A percentile compares a stretch with the other conserved stretches of the same genome.
These are phyloP conservation scores for Itoplectis maculator DNA, from an alignment of 2,888 invertebrate species.

Conservation along the genomic window DNA sequence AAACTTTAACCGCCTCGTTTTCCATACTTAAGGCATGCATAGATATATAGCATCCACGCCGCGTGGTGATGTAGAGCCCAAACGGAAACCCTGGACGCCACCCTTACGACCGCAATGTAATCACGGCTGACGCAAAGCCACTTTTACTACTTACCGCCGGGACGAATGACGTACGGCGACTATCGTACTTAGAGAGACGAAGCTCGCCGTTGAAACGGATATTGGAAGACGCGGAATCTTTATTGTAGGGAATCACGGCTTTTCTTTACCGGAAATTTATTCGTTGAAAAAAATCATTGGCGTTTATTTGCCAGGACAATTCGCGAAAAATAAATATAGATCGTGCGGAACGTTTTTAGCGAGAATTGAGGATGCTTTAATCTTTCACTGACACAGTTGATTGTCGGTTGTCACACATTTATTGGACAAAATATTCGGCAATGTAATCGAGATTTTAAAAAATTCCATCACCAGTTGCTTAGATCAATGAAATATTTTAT, in stretches of 20 bases:
- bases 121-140: conserved; percentile 39
- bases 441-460: no score
- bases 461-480: no score
- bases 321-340: no score
- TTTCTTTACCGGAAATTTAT: neutral
- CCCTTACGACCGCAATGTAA: conserved; percentile 27
- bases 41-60: conserved; percentile 6
- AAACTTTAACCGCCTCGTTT: conserved; percentile 49
- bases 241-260: neutral
- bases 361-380: no score
- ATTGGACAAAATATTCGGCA: no score
- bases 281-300: neutral
- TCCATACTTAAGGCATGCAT: conserved; percentile 23
- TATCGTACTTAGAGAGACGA: neutral
- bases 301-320: neutral
- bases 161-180: neutral
- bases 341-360: no score
- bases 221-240: conserved; percentile 1
- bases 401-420: no score
- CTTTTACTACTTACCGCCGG: conserved; percentile 34
- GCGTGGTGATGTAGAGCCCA: conserved; percentile 13
- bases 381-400: neutral
- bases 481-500: no score
- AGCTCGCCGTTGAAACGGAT: conserved; percentile 13
- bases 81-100: conserved; percentile 13